Evolutionary conservation across 2,888 invertebrate genomes (phyloP), one percentile per base, ranked within the genome.

Genomic region (Abrostola tripartita): DNA sequence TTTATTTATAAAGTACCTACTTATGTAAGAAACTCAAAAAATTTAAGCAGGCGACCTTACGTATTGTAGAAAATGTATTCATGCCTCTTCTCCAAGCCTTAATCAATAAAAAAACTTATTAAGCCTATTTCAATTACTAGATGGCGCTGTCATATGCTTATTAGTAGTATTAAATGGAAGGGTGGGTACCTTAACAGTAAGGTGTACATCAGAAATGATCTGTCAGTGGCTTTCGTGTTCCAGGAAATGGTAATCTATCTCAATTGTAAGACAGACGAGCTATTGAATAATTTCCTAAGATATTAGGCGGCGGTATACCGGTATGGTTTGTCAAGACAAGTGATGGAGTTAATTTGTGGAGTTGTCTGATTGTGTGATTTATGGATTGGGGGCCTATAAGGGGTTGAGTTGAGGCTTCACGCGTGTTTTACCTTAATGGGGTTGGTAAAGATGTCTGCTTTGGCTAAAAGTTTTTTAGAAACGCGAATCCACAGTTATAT

Each of bases 181-280:
- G 24, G 49, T 12, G 40, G 24, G 49, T 53, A 24, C 52, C 64
- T n/a, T 47, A 12, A 36, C 49, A 37, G 6, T n/a, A 38, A 63
- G 64, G 55, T 37, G 53, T 53, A 37, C 60, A 52, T 58, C 58
- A 57, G 61, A 58, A 68, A 67, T 76, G 71, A 78, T 78, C 76
- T 67, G 76, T 78, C 78, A 78, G 44, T n/a, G 14, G 53, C 54
- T 74, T 78, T 76, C 74, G 69, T 51, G 40, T 51, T 14, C 55
- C 11, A 52, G 70, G 74, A 62, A 72, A 70, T 55, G 36, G 65
- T 71, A 60, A 79, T 79, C 72, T 51, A 67, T 79, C 78, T 78
- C 77, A 75, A 79, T 79, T 69, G 55, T 4, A 58, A 55, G 38
- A 47, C n/a, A 38, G 47, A 40, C 53, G 37, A 62, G 52, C 62